Evolutionary conservation across 2,888 invertebrate species (phyloP).

Genomic region (Coelinius sp.): DNA sequence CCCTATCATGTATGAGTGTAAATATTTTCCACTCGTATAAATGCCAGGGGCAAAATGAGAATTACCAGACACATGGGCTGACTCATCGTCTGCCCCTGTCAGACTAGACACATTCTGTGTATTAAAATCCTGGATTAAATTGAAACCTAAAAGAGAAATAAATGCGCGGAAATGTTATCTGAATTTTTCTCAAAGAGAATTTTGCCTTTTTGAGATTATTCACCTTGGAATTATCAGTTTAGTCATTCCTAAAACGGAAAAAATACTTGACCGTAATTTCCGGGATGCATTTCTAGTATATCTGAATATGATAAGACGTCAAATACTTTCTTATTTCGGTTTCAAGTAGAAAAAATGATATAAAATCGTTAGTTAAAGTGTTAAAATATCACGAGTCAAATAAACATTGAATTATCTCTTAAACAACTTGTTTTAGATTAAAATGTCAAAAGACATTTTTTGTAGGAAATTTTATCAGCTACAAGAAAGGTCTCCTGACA

Average conservation of each 20-base stretch:
- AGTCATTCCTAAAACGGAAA: not conserved
- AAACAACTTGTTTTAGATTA: no score
- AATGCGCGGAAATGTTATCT: not conserved
- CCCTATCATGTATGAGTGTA: not conserved
- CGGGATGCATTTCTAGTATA: slow-evolving; percentile 26
- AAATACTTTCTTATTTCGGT: not conserved
- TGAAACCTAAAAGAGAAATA: not conserved
- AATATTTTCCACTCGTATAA: slow-evolving; percentile 2
- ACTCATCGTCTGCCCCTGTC: not conserved
- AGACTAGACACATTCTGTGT: not conserved
- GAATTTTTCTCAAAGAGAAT: not conserved
- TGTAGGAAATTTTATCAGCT: no score
- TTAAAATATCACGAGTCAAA: no score
- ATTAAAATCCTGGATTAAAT: not conserved
- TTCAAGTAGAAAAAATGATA: not conserved
- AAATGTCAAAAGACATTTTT: no score
- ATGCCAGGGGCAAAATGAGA: not conserved
- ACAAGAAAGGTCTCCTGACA: no score
- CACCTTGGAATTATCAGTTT: not conserved
- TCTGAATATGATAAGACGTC: slow-evolving; percentile 5
- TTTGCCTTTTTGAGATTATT: not conserved
- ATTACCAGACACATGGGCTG: slow-evolving; percentile 10
- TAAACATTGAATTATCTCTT: no score
- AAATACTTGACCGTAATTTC: slow-evolving; percentile 17
- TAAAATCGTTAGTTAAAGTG: not conserved